Base-by-base conservation (phyloP, 2,888 invertebrate genomes). In the Phyto melanocephala region DNA sequence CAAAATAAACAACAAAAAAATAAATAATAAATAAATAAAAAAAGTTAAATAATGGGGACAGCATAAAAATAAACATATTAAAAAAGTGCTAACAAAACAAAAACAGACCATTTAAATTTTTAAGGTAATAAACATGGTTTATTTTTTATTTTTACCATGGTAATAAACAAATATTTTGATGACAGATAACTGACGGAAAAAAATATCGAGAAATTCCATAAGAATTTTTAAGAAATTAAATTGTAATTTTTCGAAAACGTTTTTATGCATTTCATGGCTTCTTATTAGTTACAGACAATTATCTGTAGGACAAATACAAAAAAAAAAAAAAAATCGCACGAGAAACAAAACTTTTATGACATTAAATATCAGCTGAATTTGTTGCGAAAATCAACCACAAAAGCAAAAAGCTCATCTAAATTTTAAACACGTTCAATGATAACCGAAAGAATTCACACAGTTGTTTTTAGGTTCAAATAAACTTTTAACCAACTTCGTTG, bases 361-460 rank as follows among this genome's bases (percentile, higher is more conserved):
- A 70, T 33, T 58, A 80, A 80, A 75, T 80, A 45, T 75, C 45
- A 75, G 24, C 13, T 65, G 47, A 35, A 56, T 20, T 28, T 17
- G 35, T 28, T 47, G 20, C 17, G 52, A 63, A 28, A 7, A 52
- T 20, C 22, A 28, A 33, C 13, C 1, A 42, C 0, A 1, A 6
- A 50, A 47, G 13, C 11, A 63, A 40, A 35, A 78, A 65, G 40
- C 47, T 74, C 63, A 78, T 81, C 58, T 33, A 75, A 78, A 81
- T 81, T 74, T 70, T 20, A 78, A 75, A 78, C 81, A 81, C 81
- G 81, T 81, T 58, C 68, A 72, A 50, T 52, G 35, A 42, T 72
- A 81, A 78, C 81, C 50, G 78, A 70, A 81, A 78, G 78, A 78
- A 81, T 81, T 81, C 81, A 81, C 81, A 78, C 78, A 81, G 74